Conservation (phyloP, 2,113 vertebrate genomes). For the Salvelinus sp. region DNA sequence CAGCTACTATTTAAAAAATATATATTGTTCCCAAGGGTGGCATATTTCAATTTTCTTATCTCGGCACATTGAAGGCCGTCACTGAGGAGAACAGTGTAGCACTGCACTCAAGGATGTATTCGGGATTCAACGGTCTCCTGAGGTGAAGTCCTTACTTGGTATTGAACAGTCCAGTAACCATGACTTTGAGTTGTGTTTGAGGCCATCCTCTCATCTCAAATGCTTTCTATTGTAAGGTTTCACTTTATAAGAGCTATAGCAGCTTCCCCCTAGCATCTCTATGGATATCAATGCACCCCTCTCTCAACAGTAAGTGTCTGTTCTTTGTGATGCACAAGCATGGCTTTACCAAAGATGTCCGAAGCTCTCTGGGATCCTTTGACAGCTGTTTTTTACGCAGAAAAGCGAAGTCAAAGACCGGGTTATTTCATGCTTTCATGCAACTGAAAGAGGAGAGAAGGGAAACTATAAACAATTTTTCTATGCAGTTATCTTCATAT, state of each 20-base stretch:
- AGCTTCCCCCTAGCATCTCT: slow-evolving; percentile 35
- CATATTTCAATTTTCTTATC: slow-evolving; percentile 73
- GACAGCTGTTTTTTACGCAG: slow-evolving; percentile 35
- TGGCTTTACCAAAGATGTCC: slow-evolving; percentile 38
- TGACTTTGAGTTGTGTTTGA: slow-evolving; percentile 60
- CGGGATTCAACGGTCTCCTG: slow-evolving; percentile 60
- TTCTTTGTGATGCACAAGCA: slow-evolving; percentile 40
- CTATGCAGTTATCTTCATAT: slow-evolving; percentile 44
- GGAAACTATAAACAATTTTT: slow-evolving; percentile 43
- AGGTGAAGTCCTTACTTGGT: slow-evolving; percentile 58
- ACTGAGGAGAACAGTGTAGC: slow-evolving; percentile 52
- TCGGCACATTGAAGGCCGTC: slow-evolving; percentile 69
- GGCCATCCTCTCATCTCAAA: slow-evolving; percentile 38
- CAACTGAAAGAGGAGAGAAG: slow-evolving; percentile 47
- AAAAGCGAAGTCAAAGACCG: slow-evolving; percentile 15
- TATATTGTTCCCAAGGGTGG: slow-evolving; percentile 55
- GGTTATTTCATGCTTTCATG: slow-evolving; percentile 42
- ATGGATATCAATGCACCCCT: slow-evolving; percentile 44
- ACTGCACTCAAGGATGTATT: slow-evolving; percentile 44
- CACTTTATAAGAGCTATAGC: slow-evolving; percentile 16
- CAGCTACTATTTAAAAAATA: slow-evolving; percentile 51
- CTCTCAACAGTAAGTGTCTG: slow-evolving; percentile 23
- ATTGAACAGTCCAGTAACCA: slow-evolving; percentile 68
- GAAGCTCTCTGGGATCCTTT: slow-evolving; percentile 48
- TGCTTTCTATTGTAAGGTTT: slow-evolving; percentile 41